Base-by-base conservation (phyloP, 2,888 invertebrate genomes). In the Drosophila paranaensis region DNA sequence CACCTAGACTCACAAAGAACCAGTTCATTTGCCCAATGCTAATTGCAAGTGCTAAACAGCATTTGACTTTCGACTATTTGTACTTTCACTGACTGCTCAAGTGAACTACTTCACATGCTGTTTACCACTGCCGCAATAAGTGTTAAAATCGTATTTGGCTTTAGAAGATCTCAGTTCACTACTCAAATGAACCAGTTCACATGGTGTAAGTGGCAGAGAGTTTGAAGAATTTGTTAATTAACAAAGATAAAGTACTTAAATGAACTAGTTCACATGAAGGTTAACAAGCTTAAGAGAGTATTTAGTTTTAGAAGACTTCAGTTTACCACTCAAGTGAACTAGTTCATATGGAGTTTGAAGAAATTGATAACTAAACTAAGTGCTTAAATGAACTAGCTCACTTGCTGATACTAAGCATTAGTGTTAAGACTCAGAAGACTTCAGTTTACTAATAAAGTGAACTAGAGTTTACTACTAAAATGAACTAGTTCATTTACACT, bases 21-120 rank as follows among this genome's bases (percentile, higher is more conserved):
- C 25, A 45, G 35, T 35, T 57, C 40, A 20, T 30, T 5, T 9
- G 6, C 11, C n/a, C 33, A 3, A 33, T 33, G 48, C 48, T 50
- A 50, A 50, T 50, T 50, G 50, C 50, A 20, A 50, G 50, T 50
- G 50, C 4, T 50, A 35, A 50, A 33, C 11, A 16, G 11, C 16
- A 50, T 50, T 33, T 50, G 14, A 16, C 33, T 35, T 50, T 13
- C 33, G 8, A 50, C 16, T 35, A 35, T 50, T 20, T 50, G 33
- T 13, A 50, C 50, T 50, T 35, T 50, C 50, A 35, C 50, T 50
- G 3, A 16, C 50, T 33, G 50, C 16, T 10, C 1, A 14, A 25
- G 10, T 5, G 39, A 53, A 53, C 37, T 39, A 40, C 39, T 54
- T 40, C n/a, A 40, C 50, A 50, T 16, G 3, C 11, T 16, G 48